Base-by-base conservation (phyloP, 2,888 invertebrate genomes). In the Homarus gammarus region DNA sequence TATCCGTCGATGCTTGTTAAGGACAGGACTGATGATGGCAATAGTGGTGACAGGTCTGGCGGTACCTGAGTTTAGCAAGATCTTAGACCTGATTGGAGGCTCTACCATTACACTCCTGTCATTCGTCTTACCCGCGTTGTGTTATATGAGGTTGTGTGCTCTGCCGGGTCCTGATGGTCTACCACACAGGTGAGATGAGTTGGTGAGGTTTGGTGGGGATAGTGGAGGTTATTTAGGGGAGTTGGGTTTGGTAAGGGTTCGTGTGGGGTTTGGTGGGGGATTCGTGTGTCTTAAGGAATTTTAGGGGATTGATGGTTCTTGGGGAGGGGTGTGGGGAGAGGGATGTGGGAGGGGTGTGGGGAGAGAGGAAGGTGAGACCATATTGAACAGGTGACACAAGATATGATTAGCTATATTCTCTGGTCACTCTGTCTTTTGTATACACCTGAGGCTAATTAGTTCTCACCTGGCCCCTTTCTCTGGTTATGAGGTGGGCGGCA, bases 31-130 rank as follows among this genome's bases (percentile, higher is more conserved):
- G 89, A 95, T 96, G 93, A 93, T 94, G 0, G 93, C 95, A 0
- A 95, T 96, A 92, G 93, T 96, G 84, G 95, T 96, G 93, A 94
- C 96, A 84, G 96, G 96, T 0, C 96, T 96, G 94, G 95, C 95
- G 44, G 94, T 96, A 51, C 96, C 96, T 0, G 95, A 95, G 86
- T 96, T 96, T 94, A 95, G 96, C 92, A 95, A 96, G 91, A 95
- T 96, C 92, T 94, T 96, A 89, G 95, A 96, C 15, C 94, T 96
- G 83, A 95, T 96, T 10, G 96, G 96, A 0, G 96, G 96, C 27
- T 96, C 96, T 44, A 96, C 96, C 18, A 95, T 96, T 8, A 96
- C 96, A 0, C 93, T 96, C 51, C 94, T 96, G 70, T 96, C 96
- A 18, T 96, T 96, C 93, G 95, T 96, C 22, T 94, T 96, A 92